Evolutionary conservation across 2,797 vertebrate species (phyloP).

Genomic region (Zenarchopterus dispar): DNA sequence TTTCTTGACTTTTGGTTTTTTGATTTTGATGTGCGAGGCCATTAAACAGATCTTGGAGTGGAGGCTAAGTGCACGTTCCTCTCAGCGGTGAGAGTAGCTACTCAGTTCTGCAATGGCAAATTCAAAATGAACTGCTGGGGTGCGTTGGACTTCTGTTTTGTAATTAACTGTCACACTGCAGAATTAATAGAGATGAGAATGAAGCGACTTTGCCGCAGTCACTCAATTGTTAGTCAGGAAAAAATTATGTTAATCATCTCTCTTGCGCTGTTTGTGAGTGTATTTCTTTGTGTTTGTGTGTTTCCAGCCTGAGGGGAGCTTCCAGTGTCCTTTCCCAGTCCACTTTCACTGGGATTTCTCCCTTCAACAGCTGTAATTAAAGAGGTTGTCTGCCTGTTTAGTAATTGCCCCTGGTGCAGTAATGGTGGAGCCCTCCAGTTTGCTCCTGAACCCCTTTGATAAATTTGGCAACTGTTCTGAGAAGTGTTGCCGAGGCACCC

Average conservation of each 20-base stretch:
- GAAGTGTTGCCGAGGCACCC: constrained; percentile 36
- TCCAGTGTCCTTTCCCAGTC: constrained; percentile 25
- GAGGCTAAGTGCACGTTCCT: constrained; percentile 41
- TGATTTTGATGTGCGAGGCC: not conserved
- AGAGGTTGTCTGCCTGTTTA: constrained; percentile 40
- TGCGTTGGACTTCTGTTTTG: constrained; percentile 57
- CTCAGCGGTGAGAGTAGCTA: constrained; percentile 41
- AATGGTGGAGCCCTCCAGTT: constrained; percentile 33
- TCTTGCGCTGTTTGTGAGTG: not conserved
- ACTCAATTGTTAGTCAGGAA: constrained; percentile 29
- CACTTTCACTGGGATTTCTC: constrained; percentile 16
- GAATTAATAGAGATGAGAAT: constrained; percentile 57
- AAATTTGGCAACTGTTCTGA: constrained; percentile 44
- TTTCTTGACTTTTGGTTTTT: no score
- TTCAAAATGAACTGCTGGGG: constrained; percentile 58
- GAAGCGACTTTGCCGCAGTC: constrained; percentile 25
- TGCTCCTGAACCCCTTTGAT: constrained; percentile 46
- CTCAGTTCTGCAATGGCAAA: constrained; percentile 62
- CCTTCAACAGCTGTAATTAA: constrained; percentile 61
- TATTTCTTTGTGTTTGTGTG: constrained; percentile 6
- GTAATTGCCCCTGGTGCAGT: constrained; percentile 54
- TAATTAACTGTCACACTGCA: constrained; percentile 70
- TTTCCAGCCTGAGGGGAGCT: constrained; percentile 3
- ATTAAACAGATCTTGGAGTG: constrained; percentile 53
- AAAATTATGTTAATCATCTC: constrained; percentile 20